Conservation (phyloP, 1,140 invertebrate species). For the Anthonomus grandis region DNA sequence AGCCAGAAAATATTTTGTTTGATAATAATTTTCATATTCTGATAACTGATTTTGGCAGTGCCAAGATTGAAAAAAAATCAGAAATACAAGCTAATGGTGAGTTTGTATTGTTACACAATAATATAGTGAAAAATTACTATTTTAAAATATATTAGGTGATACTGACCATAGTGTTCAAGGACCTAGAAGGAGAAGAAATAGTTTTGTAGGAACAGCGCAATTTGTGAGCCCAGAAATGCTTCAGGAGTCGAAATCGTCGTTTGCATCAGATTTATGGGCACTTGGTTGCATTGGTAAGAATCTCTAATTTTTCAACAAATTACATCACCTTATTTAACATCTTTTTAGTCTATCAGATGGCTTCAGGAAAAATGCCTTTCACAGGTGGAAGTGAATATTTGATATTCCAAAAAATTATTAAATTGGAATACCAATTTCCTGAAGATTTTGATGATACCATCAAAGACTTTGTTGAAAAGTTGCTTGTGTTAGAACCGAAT, state of each 20-base stretch:
- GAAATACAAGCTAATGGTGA: constrained; percentile 35
- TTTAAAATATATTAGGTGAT: constrained; percentile 12
- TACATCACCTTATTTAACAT: not conserved
- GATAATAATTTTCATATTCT: constrained; percentile 95
- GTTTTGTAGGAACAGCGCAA: constrained; percentile 98
- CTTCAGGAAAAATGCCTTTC: constrained; percentile 90
- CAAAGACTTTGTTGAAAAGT: constrained; percentile 81
- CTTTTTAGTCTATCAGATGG: constrained; percentile 84
- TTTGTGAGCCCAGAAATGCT: constrained; percentile 97
- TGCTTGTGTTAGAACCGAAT: constrained; percentile 78
- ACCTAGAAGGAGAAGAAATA: constrained; percentile 58
- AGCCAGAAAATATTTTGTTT: constrained; percentile 85
- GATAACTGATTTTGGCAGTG: constrained; percentile 96
- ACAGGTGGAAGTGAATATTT: constrained; percentile 90
- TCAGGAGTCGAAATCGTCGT: constrained; percentile 73
- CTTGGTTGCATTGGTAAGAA: constrained; percentile 81
- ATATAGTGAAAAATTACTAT: not conserved
- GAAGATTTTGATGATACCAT: constrained; percentile 82
- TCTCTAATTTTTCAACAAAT: not conserved
- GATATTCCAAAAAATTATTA: constrained; percentile 94
- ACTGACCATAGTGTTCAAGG: constrained; percentile 28
- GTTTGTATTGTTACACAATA: constrained; percentile 6
- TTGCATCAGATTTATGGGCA: constrained; percentile 95
- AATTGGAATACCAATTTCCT: constrained; percentile 89
- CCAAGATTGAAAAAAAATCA: constrained; percentile 67